A percentile compares a stretch with the other conserved stretches of the same genome.
Evolutionary conservation across 2,113 vertebrate genomes (phyloP).

Genomic region (Leucopternis melanops): DNA sequence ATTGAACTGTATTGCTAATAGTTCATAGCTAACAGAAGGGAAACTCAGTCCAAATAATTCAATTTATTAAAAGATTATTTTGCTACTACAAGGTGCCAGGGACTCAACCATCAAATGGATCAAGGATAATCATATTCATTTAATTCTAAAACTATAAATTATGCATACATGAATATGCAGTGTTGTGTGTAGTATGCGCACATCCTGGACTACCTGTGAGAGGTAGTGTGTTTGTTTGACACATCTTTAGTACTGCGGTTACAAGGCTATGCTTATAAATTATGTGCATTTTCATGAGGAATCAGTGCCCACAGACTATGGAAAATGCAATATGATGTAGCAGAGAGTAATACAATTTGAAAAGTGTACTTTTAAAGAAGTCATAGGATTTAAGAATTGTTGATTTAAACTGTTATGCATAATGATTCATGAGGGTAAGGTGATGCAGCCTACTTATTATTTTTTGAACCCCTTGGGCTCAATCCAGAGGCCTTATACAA

Average conservation of each 20-base stretch:
- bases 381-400: background rate
- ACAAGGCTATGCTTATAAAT: background rate
- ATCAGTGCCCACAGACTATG: background rate
- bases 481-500: background rate
- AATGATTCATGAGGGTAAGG: background rate
- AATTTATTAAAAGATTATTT: background rate
- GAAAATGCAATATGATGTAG: background rate
- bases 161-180: background rate
- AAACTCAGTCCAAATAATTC: background rate
- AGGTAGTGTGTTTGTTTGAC: background rate
- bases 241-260: background rate
- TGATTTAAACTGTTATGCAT: background rate
- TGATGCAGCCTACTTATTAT: background rate
- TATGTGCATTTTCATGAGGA: background rate
- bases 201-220: background rate
- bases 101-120: background rate
- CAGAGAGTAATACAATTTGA: background rate
- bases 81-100: background rate
- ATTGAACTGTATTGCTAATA: background rate
- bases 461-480: background rate
- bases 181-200: background rate
- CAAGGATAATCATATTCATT: background rate
- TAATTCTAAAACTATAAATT: background rate
- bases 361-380: background rate
- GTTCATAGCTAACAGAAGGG: background rate